Percentiles rank a stretch among this genome's conserved stretches.
phyloP scores from a whole-genome alignment of 2,797 vertebrate genomes.

The Allenopithecus nigroviridis region DNA sequence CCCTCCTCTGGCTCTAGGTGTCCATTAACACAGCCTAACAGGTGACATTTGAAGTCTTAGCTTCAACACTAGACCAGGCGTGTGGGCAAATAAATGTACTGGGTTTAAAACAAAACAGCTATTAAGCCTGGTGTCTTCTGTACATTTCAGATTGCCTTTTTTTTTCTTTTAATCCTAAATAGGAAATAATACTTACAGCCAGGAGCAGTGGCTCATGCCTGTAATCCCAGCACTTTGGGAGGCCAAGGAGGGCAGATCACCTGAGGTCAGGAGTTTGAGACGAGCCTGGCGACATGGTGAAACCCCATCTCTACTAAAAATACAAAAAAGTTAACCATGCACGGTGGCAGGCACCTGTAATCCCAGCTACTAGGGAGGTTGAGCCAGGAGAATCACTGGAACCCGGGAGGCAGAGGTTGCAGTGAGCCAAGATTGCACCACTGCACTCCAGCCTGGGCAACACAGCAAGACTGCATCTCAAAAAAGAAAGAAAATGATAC shows the following conservation, averaged over 20 bases:
- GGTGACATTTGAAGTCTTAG: not conserved
- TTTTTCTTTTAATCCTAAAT: not conserved
- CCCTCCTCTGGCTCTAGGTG: rapidly evolving
- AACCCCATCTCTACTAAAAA: not conserved
- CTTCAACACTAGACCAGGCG: not conserved
- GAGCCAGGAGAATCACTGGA: too few relatives aligned
- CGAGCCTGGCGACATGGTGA: not conserved
- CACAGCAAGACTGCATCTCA: too few relatives aligned
- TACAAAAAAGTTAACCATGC: not conserved
- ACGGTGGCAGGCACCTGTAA: too few relatives aligned
- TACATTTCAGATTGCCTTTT: not conserved
- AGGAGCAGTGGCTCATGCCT: not conserved
- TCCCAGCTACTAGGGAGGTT: too few relatives aligned
- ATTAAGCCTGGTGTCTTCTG: not conserved
- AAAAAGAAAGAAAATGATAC: not conserved
- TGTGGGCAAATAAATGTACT: not conserved
- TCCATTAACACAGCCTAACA: not conserved
- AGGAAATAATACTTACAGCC: not conserved
- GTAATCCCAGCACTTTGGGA: not conserved
- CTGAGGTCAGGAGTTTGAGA: not conserved
- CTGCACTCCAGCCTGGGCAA: too few relatives aligned
- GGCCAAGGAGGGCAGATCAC: not conserved
- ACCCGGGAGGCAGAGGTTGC: too few relatives aligned
- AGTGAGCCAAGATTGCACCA: too few relatives aligned
- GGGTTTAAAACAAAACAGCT: not conserved